These are phyloP conservation scores for Dusona sp. DNA, from an alignment of 2,888 invertebrate genomes.

Conservation along the genomic window DNA sequence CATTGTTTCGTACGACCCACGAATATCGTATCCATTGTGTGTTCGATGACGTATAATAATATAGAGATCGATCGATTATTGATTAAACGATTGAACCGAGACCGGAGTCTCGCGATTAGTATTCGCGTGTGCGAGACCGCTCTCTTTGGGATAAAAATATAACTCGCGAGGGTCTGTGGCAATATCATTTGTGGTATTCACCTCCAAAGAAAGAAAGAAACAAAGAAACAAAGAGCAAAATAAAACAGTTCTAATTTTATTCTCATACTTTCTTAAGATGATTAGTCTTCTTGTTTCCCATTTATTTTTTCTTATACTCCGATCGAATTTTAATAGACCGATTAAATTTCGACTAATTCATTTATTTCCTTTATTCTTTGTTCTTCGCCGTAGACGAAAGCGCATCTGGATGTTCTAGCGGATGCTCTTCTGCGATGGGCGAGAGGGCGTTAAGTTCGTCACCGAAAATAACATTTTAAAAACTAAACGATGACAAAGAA, in stretches of 20 bases:
- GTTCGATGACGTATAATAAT: background rate
- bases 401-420: conserved; percentile 96
- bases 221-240: background rate
- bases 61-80: background rate
- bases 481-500: background rate
- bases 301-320: background rate
- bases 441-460: conserved; percentile 91
- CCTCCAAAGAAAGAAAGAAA: background rate
- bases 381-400: conserved; percentile 93
- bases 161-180: conserved; percentile 2
- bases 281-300: background rate
- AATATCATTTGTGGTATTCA: conserved; percentile 11
- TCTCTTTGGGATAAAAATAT: background rate
- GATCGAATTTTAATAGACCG: background rate
- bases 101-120: conserved; percentile 11
- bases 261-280: background rate
- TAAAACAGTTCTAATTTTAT: background rate
- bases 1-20: conserved; percentile 1
- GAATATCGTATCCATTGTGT: background rate
- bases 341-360: background rate
- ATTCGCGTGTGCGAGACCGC: background rate
- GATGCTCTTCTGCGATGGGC: conserved; percentile 98
- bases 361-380: conserved; percentile 31
- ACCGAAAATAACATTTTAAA: background rate
- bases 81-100: background rate